Evolutionary conservation across 1,140 invertebrate species (phyloP), one percentile per base, ranked within the genome.

Genomic region (Scylla paramamosain): DNA sequence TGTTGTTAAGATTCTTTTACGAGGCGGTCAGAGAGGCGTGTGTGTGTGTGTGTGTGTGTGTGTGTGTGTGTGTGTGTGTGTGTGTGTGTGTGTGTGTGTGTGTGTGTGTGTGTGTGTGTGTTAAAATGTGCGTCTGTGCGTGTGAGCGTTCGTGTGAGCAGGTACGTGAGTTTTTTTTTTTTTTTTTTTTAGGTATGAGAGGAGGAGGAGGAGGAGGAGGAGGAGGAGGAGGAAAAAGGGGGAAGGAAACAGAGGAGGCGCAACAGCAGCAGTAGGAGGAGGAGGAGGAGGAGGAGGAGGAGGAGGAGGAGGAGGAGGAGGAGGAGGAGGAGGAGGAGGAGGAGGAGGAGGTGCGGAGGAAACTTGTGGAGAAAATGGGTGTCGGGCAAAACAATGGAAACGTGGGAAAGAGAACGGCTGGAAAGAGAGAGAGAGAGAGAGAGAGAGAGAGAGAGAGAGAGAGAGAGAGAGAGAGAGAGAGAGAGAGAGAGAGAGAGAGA

Each of bases 381-480:
- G 86, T 88, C 32, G 45, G 86, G 45, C 45, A 46, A 39, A 39
- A 39, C 32, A 88, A 88, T 39, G 86, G 45, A 45, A 46, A 46
- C 45, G 86, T 45, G 86, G 86, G 45, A 88, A 88, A 88, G 32
- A 88, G 86, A 88, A 88, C 86, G 86, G 86, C 45, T 88, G 86
- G 12, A 46, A 29, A 39, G 86, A 88, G 32, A 45, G 86, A 32
- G 25, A 39, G 32, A 88, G 45, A 88, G 32, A 88, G 45, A 88
- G 86, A 46, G 31, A 88, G 86, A 45, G 86, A 45, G 86, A 45
- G 86, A 45, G 86, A 45, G 86, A 45, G 86, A 45, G 86, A 45
- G 86, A 88, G 86, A 88, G 86, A 88, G 86, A 88, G 86, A 88
- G 86, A 88, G 86, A 88, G 86, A 88, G 86, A 88, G 86, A 88